Conservation (phyloP, 2,797 vertebrate genomes). For the Gymnothorax reevesii region DNA sequence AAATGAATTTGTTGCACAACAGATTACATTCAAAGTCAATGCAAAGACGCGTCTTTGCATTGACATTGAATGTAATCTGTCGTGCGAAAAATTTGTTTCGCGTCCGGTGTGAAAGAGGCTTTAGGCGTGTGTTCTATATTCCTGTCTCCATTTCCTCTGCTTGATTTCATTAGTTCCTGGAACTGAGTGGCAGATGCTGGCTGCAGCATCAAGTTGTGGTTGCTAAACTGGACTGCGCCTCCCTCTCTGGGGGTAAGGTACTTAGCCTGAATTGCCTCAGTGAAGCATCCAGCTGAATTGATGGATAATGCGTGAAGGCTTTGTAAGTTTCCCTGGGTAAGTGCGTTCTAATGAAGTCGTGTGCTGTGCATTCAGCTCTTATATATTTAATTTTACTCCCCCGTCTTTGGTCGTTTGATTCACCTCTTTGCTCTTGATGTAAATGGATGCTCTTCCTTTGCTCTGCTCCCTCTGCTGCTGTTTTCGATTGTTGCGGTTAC, state of each 20-base stretch:
- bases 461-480: background rate
- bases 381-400: background rate
- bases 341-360: background rate
- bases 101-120: too few relatives aligned
- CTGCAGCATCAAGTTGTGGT: background rate
- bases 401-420: background rate
- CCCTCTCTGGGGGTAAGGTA: background rate
- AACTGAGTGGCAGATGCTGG: background rate
- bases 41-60: too few relatives aligned
- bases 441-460: background rate
- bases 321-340: conserved; percentile 5
- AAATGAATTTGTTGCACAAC: too few relatives aligned
- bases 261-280: conserved; percentile 17
- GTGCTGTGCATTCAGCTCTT: background rate
- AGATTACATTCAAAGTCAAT: too few relatives aligned
- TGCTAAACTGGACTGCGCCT: background rate
- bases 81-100: too few relatives aligned
- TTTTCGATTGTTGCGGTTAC: background rate
- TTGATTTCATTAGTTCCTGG: background rate
- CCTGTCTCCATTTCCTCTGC: background rate
- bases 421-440: background rate
- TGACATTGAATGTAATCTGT: too few relatives aligned
- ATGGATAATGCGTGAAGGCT: background rate
- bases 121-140: too few relatives aligned
- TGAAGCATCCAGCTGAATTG: background rate